Conservation (phyloP, 2,888 invertebrate genomes). For the Drosophila fulvimacula region DNA sequence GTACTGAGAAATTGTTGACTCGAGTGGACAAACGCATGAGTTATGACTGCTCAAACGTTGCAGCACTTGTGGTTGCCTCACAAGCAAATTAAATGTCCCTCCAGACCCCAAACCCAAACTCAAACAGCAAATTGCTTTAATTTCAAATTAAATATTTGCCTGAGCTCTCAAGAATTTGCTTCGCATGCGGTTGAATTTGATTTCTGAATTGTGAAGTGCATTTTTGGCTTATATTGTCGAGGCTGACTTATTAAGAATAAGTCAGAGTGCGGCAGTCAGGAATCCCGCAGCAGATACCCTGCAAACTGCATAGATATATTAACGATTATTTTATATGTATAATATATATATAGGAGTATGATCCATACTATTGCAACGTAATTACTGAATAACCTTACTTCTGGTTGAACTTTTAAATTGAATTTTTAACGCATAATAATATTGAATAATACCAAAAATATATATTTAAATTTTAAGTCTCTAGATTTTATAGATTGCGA, state of each 20-base stretch:
- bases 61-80: background rate
- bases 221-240: background rate
- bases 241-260: background rate
- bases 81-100: background rate
- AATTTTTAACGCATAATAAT: too few species aligned
- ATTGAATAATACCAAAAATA: too few species aligned
- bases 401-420: too few species aligned
- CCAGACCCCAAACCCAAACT: too few species aligned
- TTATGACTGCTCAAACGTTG: background rate
- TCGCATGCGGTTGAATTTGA: background rate
- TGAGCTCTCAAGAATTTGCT: background rate
- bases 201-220: background rate
- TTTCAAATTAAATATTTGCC: conserved; percentile 1
- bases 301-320: background rate
- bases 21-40: conserved; percentile 5
- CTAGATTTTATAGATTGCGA: background rate
- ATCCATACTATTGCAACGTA: too few species aligned
- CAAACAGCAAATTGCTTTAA: background rate
- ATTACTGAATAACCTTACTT: too few species aligned
- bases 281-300: background rate
- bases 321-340: background rate
- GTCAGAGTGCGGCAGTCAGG: background rate
- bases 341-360: too few species aligned
- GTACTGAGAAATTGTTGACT: conserved; percentile 1
- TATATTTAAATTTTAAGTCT: background rate